phyloP scores from a whole-genome alignment of 2,797 vertebrate genomes.

The Adrianichthys oophorus region DNA sequence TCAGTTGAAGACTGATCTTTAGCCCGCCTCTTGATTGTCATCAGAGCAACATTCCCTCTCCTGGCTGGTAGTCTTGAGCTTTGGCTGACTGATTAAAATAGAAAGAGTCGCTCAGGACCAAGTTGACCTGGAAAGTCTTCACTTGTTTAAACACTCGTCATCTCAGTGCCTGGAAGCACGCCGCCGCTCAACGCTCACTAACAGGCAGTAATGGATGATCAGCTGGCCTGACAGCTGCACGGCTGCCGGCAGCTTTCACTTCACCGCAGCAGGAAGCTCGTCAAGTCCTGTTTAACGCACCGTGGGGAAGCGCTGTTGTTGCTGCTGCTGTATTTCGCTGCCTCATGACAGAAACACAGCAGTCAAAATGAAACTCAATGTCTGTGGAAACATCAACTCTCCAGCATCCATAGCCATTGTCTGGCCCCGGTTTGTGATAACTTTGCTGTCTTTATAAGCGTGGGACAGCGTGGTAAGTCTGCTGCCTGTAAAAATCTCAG shows the following conservation, averaged over 20 bases:
- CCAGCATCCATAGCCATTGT: too few relatives aligned
- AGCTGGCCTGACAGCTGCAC: constrained; percentile 87
- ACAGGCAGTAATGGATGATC: constrained; percentile 81
- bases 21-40: too few relatives aligned
- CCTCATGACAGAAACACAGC: constrained; percentile 18
- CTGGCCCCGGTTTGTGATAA: too few relatives aligned
- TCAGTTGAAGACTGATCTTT: too few relatives aligned
- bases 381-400: too few relatives aligned
- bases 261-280: constrained; percentile 87
- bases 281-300: constrained; percentile 86
- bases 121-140: constrained; percentile 19
- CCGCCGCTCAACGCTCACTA: constrained; percentile 45
- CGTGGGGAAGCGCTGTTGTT: constrained; percentile 72
- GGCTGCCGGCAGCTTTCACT: constrained; percentile 89
- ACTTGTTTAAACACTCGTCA: constrained; percentile 25
- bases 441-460: too few relatives aligned
- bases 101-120: background rate
- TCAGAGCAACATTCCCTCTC: too few relatives aligned
- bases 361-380: too few relatives aligned
- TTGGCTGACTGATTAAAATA: constrained; percentile 9
- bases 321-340: constrained; percentile 11
- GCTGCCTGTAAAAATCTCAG: too few relatives aligned
- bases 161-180: constrained; percentile 15
- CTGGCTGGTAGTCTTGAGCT: background rate
- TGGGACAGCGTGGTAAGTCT: too few relatives aligned